Percentiles rank a stretch among this genome's conserved stretches.
These are phyloP conservation scores for Neolamprologus falcicula DNA, from an alignment of 2,113 vertebrate species.

Conservation along the genomic window DNA sequence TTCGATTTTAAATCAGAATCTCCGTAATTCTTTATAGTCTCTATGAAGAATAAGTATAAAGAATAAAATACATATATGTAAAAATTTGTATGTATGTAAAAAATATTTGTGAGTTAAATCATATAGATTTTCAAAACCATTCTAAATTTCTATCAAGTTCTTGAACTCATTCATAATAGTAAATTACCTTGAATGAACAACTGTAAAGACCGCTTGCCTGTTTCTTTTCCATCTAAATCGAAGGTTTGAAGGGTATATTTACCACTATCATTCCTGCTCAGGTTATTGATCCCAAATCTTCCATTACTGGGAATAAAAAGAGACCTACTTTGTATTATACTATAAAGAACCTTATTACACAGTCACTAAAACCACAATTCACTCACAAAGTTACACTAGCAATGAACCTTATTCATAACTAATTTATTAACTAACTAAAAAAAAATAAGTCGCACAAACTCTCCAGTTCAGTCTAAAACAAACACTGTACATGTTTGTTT, in stretches of 20 bases:
- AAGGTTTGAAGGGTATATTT: not conserved
- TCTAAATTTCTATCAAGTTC: rapidly evolving
- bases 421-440: not conserved
- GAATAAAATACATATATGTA: too few relatives aligned
- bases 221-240: not conserved
- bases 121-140: rapidly evolving
- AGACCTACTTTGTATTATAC: rapidly evolving
- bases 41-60: not conserved
- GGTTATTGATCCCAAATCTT: not conserved
- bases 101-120: not conserved
- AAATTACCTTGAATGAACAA: not conserved
- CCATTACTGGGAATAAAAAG: not conserved
- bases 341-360: rapidly evolving
- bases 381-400: not conserved
- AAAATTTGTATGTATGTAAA: too few relatives aligned
- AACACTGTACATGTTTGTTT: not conserved
- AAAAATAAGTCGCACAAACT: rapidly evolving
- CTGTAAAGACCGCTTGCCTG: not conserved
- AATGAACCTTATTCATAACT: not conserved
- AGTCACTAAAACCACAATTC: not conserved
- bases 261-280: not conserved
- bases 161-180: not conserved
- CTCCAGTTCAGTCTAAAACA: not conserved
- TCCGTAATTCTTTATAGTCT: not conserved
- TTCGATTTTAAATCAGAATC: not conserved